A percentile compares a stretch with the other conserved stretches of the same genome.
Conservation (phyloP, 2,113 vertebrate genomes). For the Scortum barcoo region DNA sequence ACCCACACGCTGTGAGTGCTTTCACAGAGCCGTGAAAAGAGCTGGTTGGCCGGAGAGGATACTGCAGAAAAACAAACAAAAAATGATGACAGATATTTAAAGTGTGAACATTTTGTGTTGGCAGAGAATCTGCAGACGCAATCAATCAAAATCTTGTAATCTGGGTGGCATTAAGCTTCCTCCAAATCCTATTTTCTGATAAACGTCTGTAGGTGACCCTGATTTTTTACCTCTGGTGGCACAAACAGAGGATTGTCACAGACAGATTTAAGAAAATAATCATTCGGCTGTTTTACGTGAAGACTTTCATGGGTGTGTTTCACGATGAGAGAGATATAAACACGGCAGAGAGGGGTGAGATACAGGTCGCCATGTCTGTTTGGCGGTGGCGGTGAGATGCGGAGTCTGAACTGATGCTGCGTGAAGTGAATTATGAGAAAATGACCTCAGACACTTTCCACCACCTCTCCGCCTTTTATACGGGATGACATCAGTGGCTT, state of each 20-base stretch:
- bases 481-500: constrained; percentile 69
- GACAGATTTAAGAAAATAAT: neutral
- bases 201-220: neutral
- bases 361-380: neutral
- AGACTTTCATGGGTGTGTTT: neutral
- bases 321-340: neutral
- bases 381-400: neutral
- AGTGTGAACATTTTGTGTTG: neutral
- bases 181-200: neutral
- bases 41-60: neutral
- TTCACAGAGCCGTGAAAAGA: neutral
- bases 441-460: constrained; percentile 72
- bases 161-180: neutral
- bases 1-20: neutral
- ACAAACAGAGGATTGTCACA: neutral
- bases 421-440: constrained; percentile 58
- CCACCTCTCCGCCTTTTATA: constrained; percentile 50
- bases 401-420: constrained; percentile 9
- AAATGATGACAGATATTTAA: neutral
- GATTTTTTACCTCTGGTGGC: neutral
- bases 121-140: neutral
- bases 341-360: neutral
- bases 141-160: neutral
- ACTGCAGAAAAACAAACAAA: neutral
- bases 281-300: too few relatives aligned